Conservation (phyloP, 2,888 invertebrate genomes). For the Terebella lapidaria region DNA sequence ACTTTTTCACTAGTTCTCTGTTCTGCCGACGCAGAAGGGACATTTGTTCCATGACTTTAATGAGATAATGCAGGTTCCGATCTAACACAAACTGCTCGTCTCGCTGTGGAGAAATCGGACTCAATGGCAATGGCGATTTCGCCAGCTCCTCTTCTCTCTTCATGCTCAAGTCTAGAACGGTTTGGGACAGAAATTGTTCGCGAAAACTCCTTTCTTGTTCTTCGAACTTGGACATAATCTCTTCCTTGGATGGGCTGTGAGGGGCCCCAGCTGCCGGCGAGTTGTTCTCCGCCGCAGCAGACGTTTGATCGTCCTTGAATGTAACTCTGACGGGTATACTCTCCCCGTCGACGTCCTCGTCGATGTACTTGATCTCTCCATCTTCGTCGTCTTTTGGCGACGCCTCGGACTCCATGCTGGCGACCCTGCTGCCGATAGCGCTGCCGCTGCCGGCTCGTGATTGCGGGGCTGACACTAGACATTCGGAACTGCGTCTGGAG, state of each 20-base stretch:
- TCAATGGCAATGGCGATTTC: background rate
- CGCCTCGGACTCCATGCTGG: too few relatives aligned
- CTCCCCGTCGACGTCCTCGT: too few relatives aligned
- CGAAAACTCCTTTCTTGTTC: background rate
- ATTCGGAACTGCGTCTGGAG: too few relatives aligned
- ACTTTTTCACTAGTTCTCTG: conserved; percentile 63
- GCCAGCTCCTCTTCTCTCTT: background rate
- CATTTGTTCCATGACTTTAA: conserved; percentile 72
- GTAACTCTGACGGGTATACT: too few relatives aligned
- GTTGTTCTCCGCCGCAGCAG: too few relatives aligned
- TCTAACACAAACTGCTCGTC: conserved; percentile 48
- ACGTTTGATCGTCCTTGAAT: too few relatives aligned
- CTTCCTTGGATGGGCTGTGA: background rate
- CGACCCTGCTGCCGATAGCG: too few relatives aligned
- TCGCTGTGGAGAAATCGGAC: background rate
- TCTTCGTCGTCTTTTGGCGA: too few relatives aligned
- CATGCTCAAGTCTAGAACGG: background rate
- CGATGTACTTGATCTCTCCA: too few relatives aligned
- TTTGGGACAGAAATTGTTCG: background rate
- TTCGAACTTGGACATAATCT: background rate
- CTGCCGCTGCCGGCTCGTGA: too few relatives aligned
- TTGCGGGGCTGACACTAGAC: too few relatives aligned
- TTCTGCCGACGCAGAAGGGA: conserved; percentile 70
- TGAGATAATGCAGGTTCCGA: conserved; percentile 76
- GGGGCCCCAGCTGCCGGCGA: too few relatives aligned